These are phyloP conservation scores for Hepsetus odoe DNA, from an alignment of 2,113 vertebrate genomes.

Conservation along the genomic window DNA sequence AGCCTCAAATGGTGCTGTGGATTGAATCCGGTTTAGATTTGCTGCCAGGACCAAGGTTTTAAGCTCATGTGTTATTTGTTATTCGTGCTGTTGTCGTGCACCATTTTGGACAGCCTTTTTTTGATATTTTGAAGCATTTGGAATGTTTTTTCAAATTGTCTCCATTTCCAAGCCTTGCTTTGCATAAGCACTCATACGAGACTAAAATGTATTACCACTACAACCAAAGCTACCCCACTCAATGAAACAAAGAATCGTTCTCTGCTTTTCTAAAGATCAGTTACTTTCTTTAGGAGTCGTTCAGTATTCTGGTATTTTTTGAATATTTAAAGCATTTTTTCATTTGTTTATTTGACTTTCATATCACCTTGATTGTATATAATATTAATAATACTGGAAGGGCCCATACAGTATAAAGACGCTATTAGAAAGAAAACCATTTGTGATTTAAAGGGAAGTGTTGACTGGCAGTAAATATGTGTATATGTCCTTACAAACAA, in stretches of 20 bases:
- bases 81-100: constrained; percentile 37
- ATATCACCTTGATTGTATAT: constrained; percentile 73
- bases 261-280: constrained; percentile 45
- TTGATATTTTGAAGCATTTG: constrained; percentile 58
- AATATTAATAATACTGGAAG: constrained; percentile 51
- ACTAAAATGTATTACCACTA: constrained; percentile 47
- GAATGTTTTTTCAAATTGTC: constrained; percentile 65
- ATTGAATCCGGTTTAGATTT: constrained; percentile 24
- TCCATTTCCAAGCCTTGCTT: constrained; percentile 46
- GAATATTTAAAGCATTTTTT: constrained; percentile 44
- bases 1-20: constrained; percentile 13
- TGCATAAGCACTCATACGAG: constrained; percentile 29
- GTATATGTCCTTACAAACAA: constrained; percentile 69
- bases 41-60: constrained; percentile 38
- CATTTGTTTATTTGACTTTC: constrained; percentile 49
- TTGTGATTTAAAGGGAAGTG: constrained; percentile 62
- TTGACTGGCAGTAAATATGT: constrained; percentile 70
- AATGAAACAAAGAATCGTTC: constrained; percentile 23
- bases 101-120: constrained; percentile 56
- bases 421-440: constrained; percentile 59
- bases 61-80: constrained; percentile 8
- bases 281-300: constrained; percentile 46
- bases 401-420: constrained; percentile 58
- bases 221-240: constrained; percentile 63
- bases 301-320: constrained; percentile 43